A percentile compares a stretch with the other conserved stretches of the same genome.
Conservation (phyloP, 2,888 invertebrate species). For the Zonitis immaculata region DNA sequence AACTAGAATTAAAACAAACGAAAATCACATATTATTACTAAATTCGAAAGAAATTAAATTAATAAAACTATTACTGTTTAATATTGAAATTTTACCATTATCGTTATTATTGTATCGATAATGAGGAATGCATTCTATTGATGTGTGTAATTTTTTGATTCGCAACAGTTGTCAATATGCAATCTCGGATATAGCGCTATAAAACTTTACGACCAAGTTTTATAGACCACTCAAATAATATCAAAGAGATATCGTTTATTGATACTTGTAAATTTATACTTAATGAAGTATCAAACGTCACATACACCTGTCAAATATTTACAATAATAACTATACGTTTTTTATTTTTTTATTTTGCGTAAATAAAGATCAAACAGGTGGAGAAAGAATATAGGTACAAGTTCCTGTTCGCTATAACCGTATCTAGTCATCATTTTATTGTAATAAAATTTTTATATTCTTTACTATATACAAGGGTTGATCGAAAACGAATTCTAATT, state of each 20-base stretch:
- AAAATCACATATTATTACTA: too few species aligned
- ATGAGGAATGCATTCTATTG: background rate
- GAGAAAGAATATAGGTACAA: too few species aligned
- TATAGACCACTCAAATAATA: constrained; percentile 45
- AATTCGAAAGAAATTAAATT: too few species aligned
- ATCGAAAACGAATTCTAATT: too few species aligned
- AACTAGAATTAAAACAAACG: too few species aligned
- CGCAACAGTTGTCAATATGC: constrained; percentile 14
- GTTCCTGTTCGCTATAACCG: too few species aligned
- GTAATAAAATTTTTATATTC: too few species aligned
- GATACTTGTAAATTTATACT: constrained; percentile 46
- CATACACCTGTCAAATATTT: constrained; percentile 45
- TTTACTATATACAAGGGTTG: too few species aligned
- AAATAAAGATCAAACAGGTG: background rate
- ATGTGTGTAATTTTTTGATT: background rate
- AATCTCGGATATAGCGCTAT: constrained; percentile 41
- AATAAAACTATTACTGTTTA: too few species aligned
- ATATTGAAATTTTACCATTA: too few species aligned
- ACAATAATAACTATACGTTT: background rate
- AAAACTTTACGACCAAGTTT: constrained; percentile 45
- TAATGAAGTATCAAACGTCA: constrained; percentile 46
- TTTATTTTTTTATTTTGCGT: too few species aligned
- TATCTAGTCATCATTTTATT: too few species aligned
- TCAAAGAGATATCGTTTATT: constrained; percentile 47
- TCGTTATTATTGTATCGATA: background rate